Conservation (phyloP, 2,888 invertebrate species). For the Tetragnatha montana region DNA sequence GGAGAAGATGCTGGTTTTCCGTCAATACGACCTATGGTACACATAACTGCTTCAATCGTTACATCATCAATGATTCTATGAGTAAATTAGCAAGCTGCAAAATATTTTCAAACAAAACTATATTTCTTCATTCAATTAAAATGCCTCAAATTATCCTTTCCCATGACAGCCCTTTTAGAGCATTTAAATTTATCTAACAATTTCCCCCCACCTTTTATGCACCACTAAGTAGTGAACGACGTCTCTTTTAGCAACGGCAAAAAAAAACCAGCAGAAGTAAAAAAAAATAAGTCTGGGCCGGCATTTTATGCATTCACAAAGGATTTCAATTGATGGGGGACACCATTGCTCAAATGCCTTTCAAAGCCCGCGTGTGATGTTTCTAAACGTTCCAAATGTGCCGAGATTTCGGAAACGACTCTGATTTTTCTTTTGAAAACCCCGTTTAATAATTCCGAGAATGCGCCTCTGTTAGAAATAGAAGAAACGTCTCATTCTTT, state of each 20-base stretch:
- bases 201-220: neutral
- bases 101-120: too few relatives aligned
- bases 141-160: too few relatives aligned
- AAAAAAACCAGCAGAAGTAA: neutral
- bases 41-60: too few relatives aligned
- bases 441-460: conserved; percentile 38
- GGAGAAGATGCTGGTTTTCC: too few relatives aligned
- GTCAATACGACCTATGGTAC: too few relatives aligned
- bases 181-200: neutral
- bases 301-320: conserved; percentile 30
- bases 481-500: conserved; percentile 18
- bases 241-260: conserved; percentile 10
- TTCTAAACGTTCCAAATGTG: conserved; percentile 32
- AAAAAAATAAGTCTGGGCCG: neutral
- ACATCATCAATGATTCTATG: too few relatives aligned
- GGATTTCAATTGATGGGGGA: conserved; percentile 35
- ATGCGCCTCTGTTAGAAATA: neutral
- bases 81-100: too few relatives aligned
- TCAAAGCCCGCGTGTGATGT: conserved; percentile 19
- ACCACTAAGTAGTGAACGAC: conserved; percentile 12
- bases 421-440: neutral
- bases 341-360: conserved; percentile 3
- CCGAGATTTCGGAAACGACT: conserved; percentile 30
- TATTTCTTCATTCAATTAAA: too few relatives aligned
- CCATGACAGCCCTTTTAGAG: neutral